Conservation (phyloP, 2,888 invertebrate genomes). For the Drosophila lacicola region DNA sequence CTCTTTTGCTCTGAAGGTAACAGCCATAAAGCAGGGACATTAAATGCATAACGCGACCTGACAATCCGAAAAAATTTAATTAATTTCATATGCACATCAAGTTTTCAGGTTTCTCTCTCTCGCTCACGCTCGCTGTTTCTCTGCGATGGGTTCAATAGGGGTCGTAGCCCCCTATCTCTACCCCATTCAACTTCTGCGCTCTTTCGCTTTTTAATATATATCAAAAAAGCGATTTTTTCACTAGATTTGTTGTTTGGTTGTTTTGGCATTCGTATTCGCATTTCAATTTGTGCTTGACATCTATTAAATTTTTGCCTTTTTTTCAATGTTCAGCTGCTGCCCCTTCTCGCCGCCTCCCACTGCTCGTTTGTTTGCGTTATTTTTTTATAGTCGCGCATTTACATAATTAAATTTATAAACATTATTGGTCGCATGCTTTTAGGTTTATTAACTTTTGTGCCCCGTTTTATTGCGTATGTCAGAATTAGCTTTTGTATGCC, state of each 20-base stretch:
- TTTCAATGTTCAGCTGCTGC: conserved; percentile 17
- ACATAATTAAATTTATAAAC: conserved; percentile 80
- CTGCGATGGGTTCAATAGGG: conserved; percentile 14
- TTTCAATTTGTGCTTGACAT: conserved; percentile 78
- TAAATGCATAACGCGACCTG: conserved; percentile 63
- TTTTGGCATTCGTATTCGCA: conserved; percentile 46
- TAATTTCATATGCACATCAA: conserved; percentile 74
- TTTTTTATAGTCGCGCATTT: conserved; percentile 70
- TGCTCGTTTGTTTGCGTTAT: conserved; percentile 4
- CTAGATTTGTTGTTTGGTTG: conserved; percentile 41
- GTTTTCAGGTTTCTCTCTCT: conserved; percentile 26
- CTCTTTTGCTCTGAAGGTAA: conserved; percentile 48
- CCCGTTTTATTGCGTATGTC: conserved; percentile 57
- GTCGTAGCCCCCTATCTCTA: not conserved
- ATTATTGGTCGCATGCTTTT: conserved; percentile 77
- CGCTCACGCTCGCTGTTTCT: not conserved
- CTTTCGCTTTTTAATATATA: conserved; percentile 17
- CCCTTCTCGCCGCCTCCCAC: too few relatives aligned
- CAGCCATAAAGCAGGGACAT: conserved; percentile 78
- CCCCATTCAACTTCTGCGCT: not conserved
- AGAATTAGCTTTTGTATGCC: conserved; percentile 11
- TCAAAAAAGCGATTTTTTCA: conserved; percentile 25
- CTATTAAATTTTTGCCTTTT: conserved; percentile 66
- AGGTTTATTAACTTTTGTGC: conserved; percentile 72
- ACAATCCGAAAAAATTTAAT: conserved; percentile 73